phyloP scores from a whole-genome alignment of 2,888 invertebrate species.

The Drosophila mimetica region DNA sequence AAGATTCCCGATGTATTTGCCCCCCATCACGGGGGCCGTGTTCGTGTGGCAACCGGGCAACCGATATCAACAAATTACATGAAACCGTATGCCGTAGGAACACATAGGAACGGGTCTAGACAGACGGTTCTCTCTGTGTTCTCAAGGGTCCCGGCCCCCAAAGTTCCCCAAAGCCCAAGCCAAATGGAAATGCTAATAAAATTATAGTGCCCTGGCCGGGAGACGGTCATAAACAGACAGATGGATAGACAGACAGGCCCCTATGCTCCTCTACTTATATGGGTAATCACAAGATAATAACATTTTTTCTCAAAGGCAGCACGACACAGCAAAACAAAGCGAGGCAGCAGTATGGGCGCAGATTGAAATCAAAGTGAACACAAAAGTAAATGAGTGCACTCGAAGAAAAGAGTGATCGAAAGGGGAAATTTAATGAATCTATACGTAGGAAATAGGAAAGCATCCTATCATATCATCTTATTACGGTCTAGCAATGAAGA shows the following conservation, averaged over 20 bases:
- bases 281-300: slow-evolving; percentile 46
- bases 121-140: no score
- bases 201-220: slow-evolving; percentile 57
- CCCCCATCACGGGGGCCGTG: not conserved
- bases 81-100: slow-evolving; percentile 28
- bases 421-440: no score
- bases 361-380: slow-evolving; percentile 36
- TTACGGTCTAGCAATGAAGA: no score
- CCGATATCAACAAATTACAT: slow-evolving; percentile 54
- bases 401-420: no score
- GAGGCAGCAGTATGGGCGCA: not conserved
- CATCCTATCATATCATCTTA: no score
- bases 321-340: slow-evolving; percentile 27
- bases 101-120: slow-evolving; percentile 41
- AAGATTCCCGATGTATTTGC: slow-evolving; percentile 24
- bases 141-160: not conserved
- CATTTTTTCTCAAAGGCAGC: slow-evolving; percentile 30
- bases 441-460: no score
- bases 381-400: slow-evolving; percentile 33
- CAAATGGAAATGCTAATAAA: slow-evolving; percentile 67
- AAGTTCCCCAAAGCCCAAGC: slow-evolving; percentile 5
- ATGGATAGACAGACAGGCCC: not conserved
- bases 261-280: slow-evolving; percentile 20
- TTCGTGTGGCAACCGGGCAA: slow-evolving; percentile 42
- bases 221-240: slow-evolving; percentile 22